Evolutionary conservation across 2,888 invertebrate genomes (phyloP), one percentile per base, ranked within the genome.

Genomic region (Abrostola triplasia): DNA sequence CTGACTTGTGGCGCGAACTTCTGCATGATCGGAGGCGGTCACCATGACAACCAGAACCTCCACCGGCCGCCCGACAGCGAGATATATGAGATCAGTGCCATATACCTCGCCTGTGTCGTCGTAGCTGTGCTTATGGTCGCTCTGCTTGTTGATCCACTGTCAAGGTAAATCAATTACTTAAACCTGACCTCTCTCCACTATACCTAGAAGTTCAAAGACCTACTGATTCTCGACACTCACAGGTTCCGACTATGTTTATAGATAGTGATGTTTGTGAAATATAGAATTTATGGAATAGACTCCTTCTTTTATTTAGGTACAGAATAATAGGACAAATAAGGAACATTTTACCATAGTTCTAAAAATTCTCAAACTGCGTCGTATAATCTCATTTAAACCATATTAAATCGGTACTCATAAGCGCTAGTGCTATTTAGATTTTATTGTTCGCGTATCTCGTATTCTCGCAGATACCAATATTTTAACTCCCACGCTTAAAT

Each of bases 11-110:
- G 98, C 6, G 97, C 98, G 0, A 97, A 97, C 88, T 98, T 98
- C 91, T 98, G 98, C 91, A 96, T 97, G 83, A 95, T 96, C 76
- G 96, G 96, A 48, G 93, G 94, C 1, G 89, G 91, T 6, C 95
- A 95, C 72, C 96, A 96, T 70, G 96, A 95, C 76, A 97, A 97
- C 87, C 96, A 96, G 75, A 97, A 97, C 86, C 93, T 98, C 69
- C 96, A 96, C 79, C 95, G 98, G 75, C 98, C 98, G 0, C 97
- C 97, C 55, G 97, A 97, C 84, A 95, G 96, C 65, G 97, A 98
- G 95, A 97, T 98, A 85, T 98, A 97, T 88, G 97, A 97, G 89
- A 97, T 99, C 85, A 97, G 97, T 57, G 96, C 97, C 79, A 98
- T 99, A 81, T 99, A 99, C 88, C 95, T 99, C 68, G 96, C 96